Evolutionary conservation across 2,888 invertebrate species (phyloP).

Genomic region (Brachypterus glaber): DNA sequence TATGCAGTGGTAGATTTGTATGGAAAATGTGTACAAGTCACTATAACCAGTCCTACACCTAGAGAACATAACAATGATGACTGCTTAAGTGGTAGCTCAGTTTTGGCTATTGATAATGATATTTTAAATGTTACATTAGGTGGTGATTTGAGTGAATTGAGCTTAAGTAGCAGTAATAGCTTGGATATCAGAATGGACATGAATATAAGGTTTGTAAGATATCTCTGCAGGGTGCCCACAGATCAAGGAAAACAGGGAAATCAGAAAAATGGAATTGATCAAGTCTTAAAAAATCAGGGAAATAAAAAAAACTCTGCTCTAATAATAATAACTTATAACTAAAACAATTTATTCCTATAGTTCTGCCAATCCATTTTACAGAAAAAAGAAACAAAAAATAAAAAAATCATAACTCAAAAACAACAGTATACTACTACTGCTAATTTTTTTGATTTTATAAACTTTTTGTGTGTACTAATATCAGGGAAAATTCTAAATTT

Average conservation of each 20-base stretch:
- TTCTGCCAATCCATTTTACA: too few species aligned
- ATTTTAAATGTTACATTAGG: conserved; percentile 39
- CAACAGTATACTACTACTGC: too few species aligned
- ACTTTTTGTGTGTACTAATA: too few species aligned
- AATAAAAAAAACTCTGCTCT: neutral
- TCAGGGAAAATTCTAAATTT: too few species aligned
- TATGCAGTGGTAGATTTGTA: conserved; percentile 75
- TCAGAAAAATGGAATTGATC: too few species aligned
- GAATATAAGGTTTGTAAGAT: conserved; percentile 34
- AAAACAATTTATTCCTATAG: too few species aligned
- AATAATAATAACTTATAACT: too few species aligned
- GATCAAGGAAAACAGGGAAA: too few species aligned
- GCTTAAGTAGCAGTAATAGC: conserved; percentile 40
- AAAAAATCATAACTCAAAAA: too few species aligned
- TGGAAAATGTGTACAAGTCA: conserved; percentile 74
- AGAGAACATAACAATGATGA: conserved; percentile 42
- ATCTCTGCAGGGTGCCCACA: neutral
- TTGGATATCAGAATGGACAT: conserved; percentile 41
- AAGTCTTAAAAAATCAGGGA: too few species aligned
- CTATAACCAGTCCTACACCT: conserved; percentile 43
- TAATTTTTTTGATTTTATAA: too few species aligned
- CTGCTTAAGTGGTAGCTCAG: conserved; percentile 40
- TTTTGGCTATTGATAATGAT: conserved; percentile 40
- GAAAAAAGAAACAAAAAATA: too few species aligned
- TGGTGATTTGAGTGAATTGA: conserved; percentile 39